Conservation (phyloP, 2,113 vertebrate species). For the Phodopus roborovskii region DNA sequence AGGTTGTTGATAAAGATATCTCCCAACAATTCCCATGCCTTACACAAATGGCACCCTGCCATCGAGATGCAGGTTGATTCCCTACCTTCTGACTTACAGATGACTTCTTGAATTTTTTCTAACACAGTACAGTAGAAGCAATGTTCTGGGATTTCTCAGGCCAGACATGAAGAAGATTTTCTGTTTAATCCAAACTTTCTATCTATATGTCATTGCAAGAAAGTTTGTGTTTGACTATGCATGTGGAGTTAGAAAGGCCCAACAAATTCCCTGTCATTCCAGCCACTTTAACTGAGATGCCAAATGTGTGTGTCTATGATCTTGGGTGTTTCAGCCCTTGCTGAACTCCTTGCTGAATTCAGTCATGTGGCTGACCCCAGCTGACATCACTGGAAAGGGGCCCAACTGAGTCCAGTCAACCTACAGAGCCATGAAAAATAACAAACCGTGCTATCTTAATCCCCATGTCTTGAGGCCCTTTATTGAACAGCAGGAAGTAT, state of each 20-base stretch:
- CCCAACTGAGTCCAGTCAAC: not conserved
- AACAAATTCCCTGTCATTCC: not conserved
- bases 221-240: not conserved
- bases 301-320: not conserved
- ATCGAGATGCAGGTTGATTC: not conserved
- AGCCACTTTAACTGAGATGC: not conserved
- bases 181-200: not conserved
- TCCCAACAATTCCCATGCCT: not conserved
- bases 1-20: not conserved
- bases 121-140: not conserved
- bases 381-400: too few species aligned
- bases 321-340: not conserved
- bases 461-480: not conserved
- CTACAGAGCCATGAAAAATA: not conserved
- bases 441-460: conserved; percentile 30
- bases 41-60: too few species aligned
- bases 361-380: too few species aligned
- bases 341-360: not conserved
- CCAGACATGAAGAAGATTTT: not conserved
- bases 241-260: not conserved
- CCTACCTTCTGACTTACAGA: not conserved
- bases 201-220: not conserved
- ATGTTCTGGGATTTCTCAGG: not conserved
- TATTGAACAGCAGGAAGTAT: conserved; percentile 33
- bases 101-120: not conserved